These are phyloP conservation scores for Kryptolebias ocellatus DNA, from an alignment of 2,797 vertebrate genomes.

Conservation along the genomic window DNA sequence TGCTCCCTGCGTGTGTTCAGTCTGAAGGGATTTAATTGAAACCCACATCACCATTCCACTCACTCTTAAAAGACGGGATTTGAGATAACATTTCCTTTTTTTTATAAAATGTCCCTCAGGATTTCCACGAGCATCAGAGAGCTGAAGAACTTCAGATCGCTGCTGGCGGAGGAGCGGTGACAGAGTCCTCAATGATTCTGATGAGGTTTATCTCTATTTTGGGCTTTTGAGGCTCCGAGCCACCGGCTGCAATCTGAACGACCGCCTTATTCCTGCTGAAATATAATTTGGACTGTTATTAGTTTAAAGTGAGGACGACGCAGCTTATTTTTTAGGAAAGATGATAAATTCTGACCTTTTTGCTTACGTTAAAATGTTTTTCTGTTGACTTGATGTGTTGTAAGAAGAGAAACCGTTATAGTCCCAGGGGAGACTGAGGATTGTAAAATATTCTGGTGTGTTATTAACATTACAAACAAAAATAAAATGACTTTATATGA, in stretches of 20 bases:
- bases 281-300: neutral
- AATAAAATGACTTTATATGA: too few relatives aligned
- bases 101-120: constrained; percentile 60
- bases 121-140: constrained; percentile 93
- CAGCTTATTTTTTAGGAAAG: neutral
- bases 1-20: too few relatives aligned
- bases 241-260: too few relatives aligned
- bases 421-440: neutral
- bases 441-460: neutral
- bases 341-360: neutral
- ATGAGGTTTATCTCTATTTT: neutral
- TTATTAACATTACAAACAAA: too few relatives aligned
- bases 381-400: neutral
- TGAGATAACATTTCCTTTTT: neutral
- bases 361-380: neutral
- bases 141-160: constrained; percentile 84
- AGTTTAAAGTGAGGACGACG: neutral
- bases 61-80: too few relatives aligned
- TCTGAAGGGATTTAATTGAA: too few relatives aligned
- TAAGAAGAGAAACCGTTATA: neutral
- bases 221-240: neutral
- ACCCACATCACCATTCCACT: too few relatives aligned
- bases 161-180: constrained; percentile 78
- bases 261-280: constrained; percentile 15
- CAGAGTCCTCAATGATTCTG: neutral